Base-by-base conservation (phyloP, 2,888 invertebrate species). In the Hirtodrosophila cameraria region DNA sequence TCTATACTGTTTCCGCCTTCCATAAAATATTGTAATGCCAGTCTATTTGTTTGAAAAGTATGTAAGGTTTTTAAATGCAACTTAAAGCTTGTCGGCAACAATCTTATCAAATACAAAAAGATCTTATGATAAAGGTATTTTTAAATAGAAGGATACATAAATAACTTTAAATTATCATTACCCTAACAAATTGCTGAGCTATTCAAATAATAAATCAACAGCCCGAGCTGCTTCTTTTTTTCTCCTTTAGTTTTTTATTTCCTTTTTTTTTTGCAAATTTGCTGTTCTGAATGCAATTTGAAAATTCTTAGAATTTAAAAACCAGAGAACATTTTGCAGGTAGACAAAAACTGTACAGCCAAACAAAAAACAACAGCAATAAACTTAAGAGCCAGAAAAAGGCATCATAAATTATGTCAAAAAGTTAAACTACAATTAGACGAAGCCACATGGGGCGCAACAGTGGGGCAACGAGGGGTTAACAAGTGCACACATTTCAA, bases 341-440 rank as follows among this genome's bases (percentile, higher is more conserved):
- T 86, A 86, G 57, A 45, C 38, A 42, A 36, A 48, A 48, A 53
- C 23, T 8, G 7, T 23, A 20, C n/a, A 13, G 30, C 12, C 27
- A 28, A 38, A 42, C 5, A 11, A 42, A 20, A 38, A 42, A 58
- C 23, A 54, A 55, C 18, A 30, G 11, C 31, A 57, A 12, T 45
- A 45, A 52, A 49, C 23, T 52, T 38, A n/a, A 55, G 55, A 66
- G 53, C 35, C 45, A 49, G 52, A 35, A 52, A 35, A 52, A 61
- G 65, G 53, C 63, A 58, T 73, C 68, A 78, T 83, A 83, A 83
- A 86, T 86, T 86, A 84, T 81, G 81, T 62, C 84, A 45, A 65
- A 80, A 75, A 81, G 75, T 83, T 81, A 74, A 82, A 86, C 86
- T 85, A 76, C 84, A 86, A 83, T 83, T 83, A 83, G 84, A n/a